These are phyloP conservation scores for Tipula vernalis DNA, from an alignment of 2,888 invertebrate species.

Conservation along the genomic window DNA sequence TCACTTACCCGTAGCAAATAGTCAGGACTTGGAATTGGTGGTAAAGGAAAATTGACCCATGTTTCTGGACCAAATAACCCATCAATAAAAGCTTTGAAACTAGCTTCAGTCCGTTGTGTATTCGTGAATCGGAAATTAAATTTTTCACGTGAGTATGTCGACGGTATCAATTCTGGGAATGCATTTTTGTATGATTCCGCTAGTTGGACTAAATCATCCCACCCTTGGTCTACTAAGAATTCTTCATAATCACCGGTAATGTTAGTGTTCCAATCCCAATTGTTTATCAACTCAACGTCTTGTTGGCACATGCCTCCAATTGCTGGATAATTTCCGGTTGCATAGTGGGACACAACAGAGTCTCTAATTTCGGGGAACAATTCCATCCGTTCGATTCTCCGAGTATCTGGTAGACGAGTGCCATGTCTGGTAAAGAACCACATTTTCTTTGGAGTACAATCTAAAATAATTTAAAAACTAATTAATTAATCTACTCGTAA, in stretches of 20 bases:
- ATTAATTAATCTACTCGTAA: too few relatives aligned
- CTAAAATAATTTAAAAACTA: too few relatives aligned
- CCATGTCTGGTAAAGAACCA: conserved; percentile 42
- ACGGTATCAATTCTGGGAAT: too few relatives aligned
- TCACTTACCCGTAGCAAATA: conserved; percentile 22
- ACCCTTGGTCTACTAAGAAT: conserved; percentile 19
- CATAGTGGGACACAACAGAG: conserved; percentile 53
- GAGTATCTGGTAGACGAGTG: conserved; percentile 47
- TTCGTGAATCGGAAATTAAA: conserved; percentile 50
- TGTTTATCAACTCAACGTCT: conserved; percentile 51
- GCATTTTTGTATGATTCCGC: too few relatives aligned
- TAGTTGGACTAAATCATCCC: too few relatives aligned
- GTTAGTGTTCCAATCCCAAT: conserved; percentile 53
- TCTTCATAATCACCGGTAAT: conserved; percentile 46
- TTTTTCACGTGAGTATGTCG: too few relatives aligned
- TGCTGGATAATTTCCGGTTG: conserved; percentile 35
- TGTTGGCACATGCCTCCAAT: conserved; percentile 49
- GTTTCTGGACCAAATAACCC: conserved; percentile 38
- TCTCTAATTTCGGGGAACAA: conserved; percentile 37
- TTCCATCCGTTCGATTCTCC: conserved; percentile 41
- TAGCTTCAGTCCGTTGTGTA: conserved; percentile 45
- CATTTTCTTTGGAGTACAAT: too few relatives aligned
- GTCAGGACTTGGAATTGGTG: conserved; percentile 16
- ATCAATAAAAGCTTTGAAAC: conserved; percentile 48
- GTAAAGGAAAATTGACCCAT: conserved; percentile 22